phyloP scores from a whole-genome alignment of 2,888 invertebrate species.

The Oasisia sp. region DNA sequence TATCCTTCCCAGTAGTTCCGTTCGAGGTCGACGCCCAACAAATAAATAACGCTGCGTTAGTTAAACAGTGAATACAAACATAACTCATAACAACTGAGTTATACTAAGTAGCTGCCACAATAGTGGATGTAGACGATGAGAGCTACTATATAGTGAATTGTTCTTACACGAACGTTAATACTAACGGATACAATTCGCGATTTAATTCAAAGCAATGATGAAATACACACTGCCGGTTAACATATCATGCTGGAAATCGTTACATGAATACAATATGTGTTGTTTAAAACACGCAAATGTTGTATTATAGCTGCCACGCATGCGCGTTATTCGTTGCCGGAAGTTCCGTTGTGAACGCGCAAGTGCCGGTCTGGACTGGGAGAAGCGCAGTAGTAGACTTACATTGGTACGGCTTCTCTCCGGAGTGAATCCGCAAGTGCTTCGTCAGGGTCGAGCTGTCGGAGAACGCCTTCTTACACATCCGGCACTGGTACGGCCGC shows the following conservation, averaged over 20 bases:
- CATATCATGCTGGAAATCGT: background rate
- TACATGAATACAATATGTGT: background rate
- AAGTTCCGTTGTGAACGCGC: conserved; percentile 80
- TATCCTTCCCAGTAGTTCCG: no score
- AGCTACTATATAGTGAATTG: background rate
- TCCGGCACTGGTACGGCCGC: conserved; percentile 82
- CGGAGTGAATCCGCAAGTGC: conserved; percentile 87
- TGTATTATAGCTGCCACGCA: background rate
- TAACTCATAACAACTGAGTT: background rate
- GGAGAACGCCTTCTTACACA: conserved; percentile 98
- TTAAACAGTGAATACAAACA: background rate
- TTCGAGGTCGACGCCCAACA: background rate
- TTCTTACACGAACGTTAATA: background rate
- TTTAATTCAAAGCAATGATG: background rate
- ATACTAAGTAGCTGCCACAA: conserved; percentile 4
- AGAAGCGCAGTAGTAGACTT: conserved; percentile 92
- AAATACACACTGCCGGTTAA: background rate
- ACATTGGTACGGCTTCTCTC: conserved; percentile 94
- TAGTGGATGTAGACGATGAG: background rate
- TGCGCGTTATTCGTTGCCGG: background rate
- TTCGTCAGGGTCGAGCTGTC: conserved; percentile 98
- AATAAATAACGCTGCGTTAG: background rate
- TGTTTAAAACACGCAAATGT: background rate
- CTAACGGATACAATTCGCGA: background rate
- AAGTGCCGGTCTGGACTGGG: conserved; percentile 99